Base-by-base conservation (phyloP, 1,140 invertebrate genomes). In the Babylonia areolata region DNA sequence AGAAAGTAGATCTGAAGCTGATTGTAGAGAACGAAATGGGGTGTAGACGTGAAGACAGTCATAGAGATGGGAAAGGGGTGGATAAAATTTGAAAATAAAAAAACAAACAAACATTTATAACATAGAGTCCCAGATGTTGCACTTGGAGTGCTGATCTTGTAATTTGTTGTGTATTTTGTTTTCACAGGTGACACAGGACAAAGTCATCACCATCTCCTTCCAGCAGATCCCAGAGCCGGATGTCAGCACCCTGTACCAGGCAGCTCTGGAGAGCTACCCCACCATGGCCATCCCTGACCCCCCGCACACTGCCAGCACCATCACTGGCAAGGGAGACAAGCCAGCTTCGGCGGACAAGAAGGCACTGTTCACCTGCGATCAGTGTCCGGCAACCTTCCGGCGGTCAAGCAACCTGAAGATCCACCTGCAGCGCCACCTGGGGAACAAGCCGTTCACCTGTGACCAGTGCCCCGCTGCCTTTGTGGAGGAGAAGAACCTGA, bases 351-450 rank as follows among this genome's bases (percentile, higher is more conserved):
- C 15, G 35, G 39, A 77, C 11, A 40, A 40, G 2, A 5, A 77
- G 23, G 35, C 54, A 46, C 31, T 39, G 15, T 54, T 28, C 28
- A 12, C n/a, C 11, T 81, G 80, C 31, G 80, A 81, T 2, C 46
- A 58, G 46, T 81, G 80, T 31, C 46, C 0, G 46, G 80, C 80
- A 6, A 58, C 80, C 11, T 81, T 81, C 58, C n/a, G 37, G 5
- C 80, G 80, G 20, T 33, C 28, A 11, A 81, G 46, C 58, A 64
- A 81, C 80, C 46, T 81, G 33, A 81, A 81, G 28, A 54, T 35
- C 31, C 80, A 81, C 46, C 35, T 40, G 15, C 75, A 77, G 75
- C 75, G 75, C 35, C 75, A 77, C 39, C 20, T 42, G 37, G 58
- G 58, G 35, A 77, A 40, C 75, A 39, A 40, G 75, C 75, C 75